These are phyloP conservation scores for Neuroscelio doddi DNA, from an alignment of 2,888 invertebrate species.

Conservation along the genomic window DNA sequence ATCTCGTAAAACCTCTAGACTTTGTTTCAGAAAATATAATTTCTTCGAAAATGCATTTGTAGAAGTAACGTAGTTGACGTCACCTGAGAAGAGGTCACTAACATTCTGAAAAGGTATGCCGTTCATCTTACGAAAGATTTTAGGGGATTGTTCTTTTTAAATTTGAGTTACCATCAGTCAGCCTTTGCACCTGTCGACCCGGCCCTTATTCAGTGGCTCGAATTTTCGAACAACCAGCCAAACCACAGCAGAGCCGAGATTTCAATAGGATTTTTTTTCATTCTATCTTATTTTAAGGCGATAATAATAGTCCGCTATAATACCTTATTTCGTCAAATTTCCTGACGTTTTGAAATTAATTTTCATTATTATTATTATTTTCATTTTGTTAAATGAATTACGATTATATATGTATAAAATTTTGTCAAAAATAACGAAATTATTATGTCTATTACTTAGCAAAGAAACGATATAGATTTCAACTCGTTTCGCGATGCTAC, in stretches of 20 bases:
- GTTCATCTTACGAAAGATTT: conserved; percentile 41
- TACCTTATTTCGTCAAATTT: conserved; percentile 4
- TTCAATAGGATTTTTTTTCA: conserved; percentile 28
- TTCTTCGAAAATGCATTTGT: neutral
- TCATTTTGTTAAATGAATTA: too few relatives aligned
- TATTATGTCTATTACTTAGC: neutral
- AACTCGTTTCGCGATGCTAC: conserved; percentile 2
- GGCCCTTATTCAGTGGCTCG: conserved; percentile 21
- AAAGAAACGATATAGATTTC: conserved; percentile 1
- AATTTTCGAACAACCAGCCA: conserved; percentile 42
- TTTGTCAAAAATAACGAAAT: too few relatives aligned
- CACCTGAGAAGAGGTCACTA: conserved; percentile 26
- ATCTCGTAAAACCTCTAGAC: too few relatives aligned
- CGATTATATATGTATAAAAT: too few relatives aligned
- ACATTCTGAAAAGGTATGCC: conserved; percentile 16
- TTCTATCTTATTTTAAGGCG: conserved; percentile 15
- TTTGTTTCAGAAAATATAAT: neutral
- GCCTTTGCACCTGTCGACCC: conserved; percentile 39
- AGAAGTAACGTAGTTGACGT: neutral
- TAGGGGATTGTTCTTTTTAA: conserved; percentile 38
- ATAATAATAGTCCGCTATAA: conserved; percentile 13
- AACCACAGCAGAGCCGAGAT: conserved; percentile 36
- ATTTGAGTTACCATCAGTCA: conserved; percentile 32
- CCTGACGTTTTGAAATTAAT: too few relatives aligned
- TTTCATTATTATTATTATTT: too few relatives aligned